Base-by-base conservation (phyloP, 2,888 invertebrate genomes). In the Tetheella fluctuosa region DNA sequence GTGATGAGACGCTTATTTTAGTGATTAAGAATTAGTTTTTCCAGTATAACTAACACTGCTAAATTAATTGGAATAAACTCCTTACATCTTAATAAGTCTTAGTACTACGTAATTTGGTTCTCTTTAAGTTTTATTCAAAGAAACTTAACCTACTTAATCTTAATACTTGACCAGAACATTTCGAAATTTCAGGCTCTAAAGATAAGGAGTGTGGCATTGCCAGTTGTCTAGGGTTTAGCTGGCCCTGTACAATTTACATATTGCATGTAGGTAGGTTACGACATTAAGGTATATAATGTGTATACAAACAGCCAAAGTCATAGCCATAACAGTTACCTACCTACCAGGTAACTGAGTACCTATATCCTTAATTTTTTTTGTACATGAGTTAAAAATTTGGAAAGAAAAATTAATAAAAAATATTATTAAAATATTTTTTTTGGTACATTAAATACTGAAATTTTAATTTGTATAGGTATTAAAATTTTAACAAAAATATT, bases 131-230 rank as follows among this genome's bases (percentile, higher is more conserved):
- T 48, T 20, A 20, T 48, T 48, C 20, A 48, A 48, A 20, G 6
- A n/a, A 20, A 48, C 48, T 20, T 10, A 48, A 20, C 48, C 15
- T 48, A 48, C 48, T 20, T 48, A 48, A 48, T 48, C 20, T 48
- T 20, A 48, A 48, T 48, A 20, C 48, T 48, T 55, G 55, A 20
- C 37, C 55, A 55, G 34, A 25, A 17, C 34, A 48, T 20, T 34
- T 34, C 34, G 37, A 65, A 63, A 68, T 66, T 68, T 64, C 67
- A 66, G 63, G 67, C 17, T 61, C 64, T 59, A 53, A 63, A 57
- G 70, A 70, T 63, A 63, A 69, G 70, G 70, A n/a, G 70, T 70
- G 66, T 69, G 70, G 69, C 70, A 64, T 59, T 48, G 59, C 58
- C 68, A 69, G 69, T 65, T 69, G 68, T 67, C 70, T 60, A 25